Conservation (phyloP, 2,888 invertebrate species). For the Autographa pulchrina region DNA sequence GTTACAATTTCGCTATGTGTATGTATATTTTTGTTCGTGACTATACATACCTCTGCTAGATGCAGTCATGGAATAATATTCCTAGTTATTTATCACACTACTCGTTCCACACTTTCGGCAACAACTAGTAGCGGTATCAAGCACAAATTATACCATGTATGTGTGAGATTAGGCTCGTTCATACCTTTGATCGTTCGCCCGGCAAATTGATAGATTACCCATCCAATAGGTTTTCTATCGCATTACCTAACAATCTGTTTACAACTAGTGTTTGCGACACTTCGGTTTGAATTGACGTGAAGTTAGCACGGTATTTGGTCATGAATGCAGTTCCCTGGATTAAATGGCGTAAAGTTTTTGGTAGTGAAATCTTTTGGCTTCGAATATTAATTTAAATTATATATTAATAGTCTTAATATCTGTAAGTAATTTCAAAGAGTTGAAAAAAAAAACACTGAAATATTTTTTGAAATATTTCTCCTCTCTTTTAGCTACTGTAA, state of each 20-base stretch:
- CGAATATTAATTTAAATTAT: too few species aligned
- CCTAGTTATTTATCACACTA: neutral
- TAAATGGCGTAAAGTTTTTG: too few species aligned
- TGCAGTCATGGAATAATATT: neutral
- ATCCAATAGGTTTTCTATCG: constrained; percentile 50
- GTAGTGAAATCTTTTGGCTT: too few species aligned
- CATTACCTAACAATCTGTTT: constrained; percentile 40
- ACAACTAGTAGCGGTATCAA: constrained; percentile 38
- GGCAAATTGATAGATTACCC: constrained; percentile 73
- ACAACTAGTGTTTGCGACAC: constrained; percentile 27
- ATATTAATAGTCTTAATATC: too few species aligned
- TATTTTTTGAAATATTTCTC: too few species aligned
- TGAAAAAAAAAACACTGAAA: too few species aligned
- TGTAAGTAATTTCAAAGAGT: too few species aligned
- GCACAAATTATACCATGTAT: constrained; percentile 56
- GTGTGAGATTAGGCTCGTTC: constrained; percentile 60
- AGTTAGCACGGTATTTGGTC: neutral
- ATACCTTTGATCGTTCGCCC: constrained; percentile 74
- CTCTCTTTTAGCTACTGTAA: too few species aligned
- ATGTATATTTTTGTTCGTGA: too few species aligned
- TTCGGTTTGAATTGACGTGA: constrained; percentile 23
- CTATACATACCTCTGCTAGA: too few species aligned
- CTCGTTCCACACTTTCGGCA: constrained; percentile 7
- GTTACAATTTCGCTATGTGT: too few species aligned
- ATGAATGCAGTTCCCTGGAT: neutral